Evolutionary conservation across 2,113 vertebrate genomes (phyloP).

Genomic region (Laticauda colubrina): DNA sequence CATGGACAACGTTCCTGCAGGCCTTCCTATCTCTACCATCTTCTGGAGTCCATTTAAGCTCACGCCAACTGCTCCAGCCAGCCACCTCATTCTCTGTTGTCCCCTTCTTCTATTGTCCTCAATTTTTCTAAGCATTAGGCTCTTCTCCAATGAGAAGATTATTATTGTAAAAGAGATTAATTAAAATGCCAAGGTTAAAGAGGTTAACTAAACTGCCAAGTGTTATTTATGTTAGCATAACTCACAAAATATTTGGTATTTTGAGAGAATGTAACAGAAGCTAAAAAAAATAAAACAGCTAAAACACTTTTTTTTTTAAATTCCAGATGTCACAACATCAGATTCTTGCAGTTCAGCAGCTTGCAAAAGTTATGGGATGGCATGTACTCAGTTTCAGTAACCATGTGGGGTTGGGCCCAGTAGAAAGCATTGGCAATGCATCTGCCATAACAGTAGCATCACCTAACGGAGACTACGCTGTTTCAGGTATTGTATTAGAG

Average conservation of each 20-base stretch:
- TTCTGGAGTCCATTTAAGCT: no score
- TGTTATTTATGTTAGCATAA: not conserved
- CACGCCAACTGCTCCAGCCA: no score
- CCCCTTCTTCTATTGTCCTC: no score
- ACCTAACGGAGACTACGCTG: slow-evolving; percentile 88
- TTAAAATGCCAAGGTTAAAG: not conserved
- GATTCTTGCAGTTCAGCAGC: slow-evolving; percentile 94
- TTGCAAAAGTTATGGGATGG: slow-evolving; percentile 99
- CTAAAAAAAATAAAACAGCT: not conserved
- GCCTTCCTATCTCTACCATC: no score
- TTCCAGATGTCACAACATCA: slow-evolving; percentile 98
- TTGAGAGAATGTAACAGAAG: not conserved
- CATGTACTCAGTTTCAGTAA: slow-evolving; percentile 97
- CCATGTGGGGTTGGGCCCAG: slow-evolving; percentile 88
- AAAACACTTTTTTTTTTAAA: not conserved
- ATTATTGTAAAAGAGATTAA: not conserved
- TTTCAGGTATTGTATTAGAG: slow-evolving; percentile 80
- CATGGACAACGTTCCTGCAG: no score
- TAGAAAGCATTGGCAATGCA: slow-evolving; percentile 95
- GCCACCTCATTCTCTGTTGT: no score
- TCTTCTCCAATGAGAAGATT: no score
- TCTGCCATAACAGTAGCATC: slow-evolving; percentile 93
- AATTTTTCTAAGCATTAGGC: no score
- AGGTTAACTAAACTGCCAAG: not conserved
- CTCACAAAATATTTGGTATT: not conserved